These are phyloP conservation scores for Poeciliopsis prolifica DNA, from an alignment of 2,113 vertebrate species.

Conservation along the genomic window DNA sequence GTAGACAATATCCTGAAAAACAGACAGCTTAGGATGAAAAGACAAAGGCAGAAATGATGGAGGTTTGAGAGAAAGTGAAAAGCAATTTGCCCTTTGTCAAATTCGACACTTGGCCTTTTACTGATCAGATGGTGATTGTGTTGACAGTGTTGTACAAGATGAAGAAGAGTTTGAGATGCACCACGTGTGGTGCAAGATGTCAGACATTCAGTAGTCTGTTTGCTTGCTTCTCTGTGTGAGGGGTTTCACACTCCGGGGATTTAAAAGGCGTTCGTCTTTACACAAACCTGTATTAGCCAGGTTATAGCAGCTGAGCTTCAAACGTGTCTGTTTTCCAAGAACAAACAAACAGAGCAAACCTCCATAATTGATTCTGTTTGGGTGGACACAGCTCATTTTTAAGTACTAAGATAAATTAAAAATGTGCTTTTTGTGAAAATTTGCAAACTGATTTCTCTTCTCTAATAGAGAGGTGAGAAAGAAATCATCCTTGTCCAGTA, in stretches of 20 bases:
- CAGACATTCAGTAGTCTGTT: slow-evolving; percentile 54
- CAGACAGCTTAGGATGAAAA: slow-evolving; percentile 12
- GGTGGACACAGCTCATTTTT: slow-evolving; percentile 48
- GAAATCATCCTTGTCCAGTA: not conserved
- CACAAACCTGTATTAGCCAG: slow-evolving; percentile 53
- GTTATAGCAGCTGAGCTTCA: slow-evolving; percentile 12
- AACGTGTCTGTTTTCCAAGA: slow-evolving; percentile 34
- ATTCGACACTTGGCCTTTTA: slow-evolving; percentile 77
- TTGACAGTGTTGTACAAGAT: slow-evolving; percentile 51
- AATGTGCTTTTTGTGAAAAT: slow-evolving; percentile 18
- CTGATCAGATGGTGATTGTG: slow-evolving; percentile 53
- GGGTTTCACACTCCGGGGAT: slow-evolving; percentile 55
- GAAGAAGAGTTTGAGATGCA: slow-evolving; percentile 36
- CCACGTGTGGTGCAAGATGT: slow-evolving; percentile 37
- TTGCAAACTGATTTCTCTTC: slow-evolving; percentile 1
- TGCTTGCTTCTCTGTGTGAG: slow-evolving; percentile 48
- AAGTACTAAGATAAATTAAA: slow-evolving; percentile 57
- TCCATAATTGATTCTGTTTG: slow-evolving; percentile 59
- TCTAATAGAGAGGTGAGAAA: not conserved
- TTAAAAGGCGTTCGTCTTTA: slow-evolving; percentile 39
- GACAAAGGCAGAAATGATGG: slow-evolving; percentile 21
- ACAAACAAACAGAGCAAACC: slow-evolving; percentile 55
- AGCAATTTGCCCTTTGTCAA: slow-evolving; percentile 77
- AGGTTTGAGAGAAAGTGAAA: slow-evolving; percentile 34
- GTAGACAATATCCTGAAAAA: slow-evolving; percentile 11